These are phyloP conservation scores for Parotocinclus haroldoi DNA, from an alignment of 2,797 vertebrate species.

Conservation along the genomic window DNA sequence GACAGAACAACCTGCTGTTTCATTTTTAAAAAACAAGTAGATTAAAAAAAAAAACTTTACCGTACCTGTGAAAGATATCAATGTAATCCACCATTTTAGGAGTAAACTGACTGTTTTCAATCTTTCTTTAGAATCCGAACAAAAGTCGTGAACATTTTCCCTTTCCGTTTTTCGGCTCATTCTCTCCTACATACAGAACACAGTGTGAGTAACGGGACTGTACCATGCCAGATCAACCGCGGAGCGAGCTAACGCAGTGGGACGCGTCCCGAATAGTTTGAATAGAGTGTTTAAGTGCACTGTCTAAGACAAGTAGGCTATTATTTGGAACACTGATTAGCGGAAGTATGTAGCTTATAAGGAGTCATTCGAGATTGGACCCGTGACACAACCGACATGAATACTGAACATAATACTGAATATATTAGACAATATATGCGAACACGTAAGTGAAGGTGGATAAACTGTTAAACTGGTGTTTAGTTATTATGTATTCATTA, in stretches of 20 bases:
- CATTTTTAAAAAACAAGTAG: background rate
- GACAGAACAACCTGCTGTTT: background rate
- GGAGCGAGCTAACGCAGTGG: background rate
- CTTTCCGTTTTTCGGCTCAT: slow-evolving; percentile 8
- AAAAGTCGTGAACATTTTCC: slow-evolving; percentile 5
- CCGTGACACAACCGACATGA: background rate
- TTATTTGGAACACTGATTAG: background rate
- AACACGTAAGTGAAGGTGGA: too few species aligned
- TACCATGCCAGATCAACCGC: slow-evolving; percentile 14
- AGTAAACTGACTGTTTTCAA: slow-evolving; percentile 10
- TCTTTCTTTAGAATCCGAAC: background rate
- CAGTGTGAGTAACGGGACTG: slow-evolving; percentile 30
- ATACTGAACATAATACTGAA: too few species aligned
- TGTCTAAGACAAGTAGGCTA: too few species aligned
- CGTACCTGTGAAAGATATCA: slow-evolving; percentile 45
- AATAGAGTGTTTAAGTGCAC: background rate
- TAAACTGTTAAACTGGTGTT: too few species aligned
- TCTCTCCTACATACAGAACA: background rate
- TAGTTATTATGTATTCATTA: background rate
- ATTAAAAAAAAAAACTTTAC: background rate
- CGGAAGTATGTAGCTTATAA: background rate
- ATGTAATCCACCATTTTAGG: slow-evolving; percentile 33
- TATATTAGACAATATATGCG: too few species aligned
- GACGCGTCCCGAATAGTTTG: background rate
- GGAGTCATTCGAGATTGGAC: background rate